Base-by-base conservation (phyloP, 2,113 vertebrate species). In the Eidolon helvum region DNA sequence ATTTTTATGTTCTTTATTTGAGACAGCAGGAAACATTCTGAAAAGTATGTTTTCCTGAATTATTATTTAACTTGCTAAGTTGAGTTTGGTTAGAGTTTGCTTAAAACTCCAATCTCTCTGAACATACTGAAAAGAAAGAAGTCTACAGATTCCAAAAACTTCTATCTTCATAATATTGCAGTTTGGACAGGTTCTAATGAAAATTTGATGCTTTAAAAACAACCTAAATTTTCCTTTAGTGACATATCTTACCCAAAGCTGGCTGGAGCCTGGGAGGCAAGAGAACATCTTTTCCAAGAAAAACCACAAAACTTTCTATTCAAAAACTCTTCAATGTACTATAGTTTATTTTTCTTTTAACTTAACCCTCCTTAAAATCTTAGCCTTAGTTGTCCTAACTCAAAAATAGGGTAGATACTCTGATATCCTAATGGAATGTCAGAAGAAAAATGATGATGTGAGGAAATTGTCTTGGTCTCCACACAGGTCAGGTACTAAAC, bases 281-380 rank as follows among this genome's bases (percentile, higher is more conserved):
- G 75, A 66, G 71, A 96, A 69, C 61, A 75, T 94, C 94, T 83
- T 88, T 88, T 95, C 66, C 92, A 59, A 94, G 50, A 50, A 78
- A 96, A 94, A 89, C 66, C 79, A 97, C 84, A 94, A 40, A 72
- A 78, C 38, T 11, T 91, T 88, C 40, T 88, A 92, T 94, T 82
- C n/a, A 69, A 55, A 91, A 80, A 4, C 24, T 69, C 59, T 92
- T 74, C 40, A 10, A 28, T 48, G 21, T 53, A 75, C 75, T 48
- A 8, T 15, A 78, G 55, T 26, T 82, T 61, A 38, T 75, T 91
- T 84, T 93, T 71, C 90, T 95, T 83, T 86, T 63, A 59, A 84
- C 19, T 28, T 33, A 45, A 61, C 48, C 30, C 16, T 85, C 33
- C 38, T 84, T 75, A 79, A 85, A 88, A 61, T 80, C 30, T 68